A percentile compares a stretch with the other conserved stretches of the same genome.
These are phyloP conservation scores for Pantherophis guttatus DNA, from an alignment of 2,113 vertebrate genomes.

Conservation along the genomic window DNA sequence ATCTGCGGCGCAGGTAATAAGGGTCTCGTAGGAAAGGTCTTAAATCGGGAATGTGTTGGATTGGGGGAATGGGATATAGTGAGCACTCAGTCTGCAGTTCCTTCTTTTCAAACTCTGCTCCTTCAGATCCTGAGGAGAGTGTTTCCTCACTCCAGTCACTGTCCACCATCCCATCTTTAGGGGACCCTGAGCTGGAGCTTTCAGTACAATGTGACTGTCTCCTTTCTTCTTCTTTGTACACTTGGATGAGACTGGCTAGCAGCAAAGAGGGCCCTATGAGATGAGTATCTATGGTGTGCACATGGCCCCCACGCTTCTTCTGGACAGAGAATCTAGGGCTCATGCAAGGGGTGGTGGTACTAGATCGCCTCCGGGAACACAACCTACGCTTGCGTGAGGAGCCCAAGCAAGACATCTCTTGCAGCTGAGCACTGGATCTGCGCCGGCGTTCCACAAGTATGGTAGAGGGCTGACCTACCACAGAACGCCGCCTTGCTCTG, in stretches of 20 bases:
- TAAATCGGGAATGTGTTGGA: neutral
- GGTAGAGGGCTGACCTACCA: slow-evolving; percentile 77
- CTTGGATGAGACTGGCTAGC: slow-evolving; percentile 73
- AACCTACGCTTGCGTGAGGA: neutral
- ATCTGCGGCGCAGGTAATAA: slow-evolving; percentile 73
- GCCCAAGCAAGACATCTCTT: slow-evolving; percentile 52
- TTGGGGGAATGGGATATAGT: slow-evolving; percentile 29
- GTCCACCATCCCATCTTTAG: slow-evolving; percentile 19
- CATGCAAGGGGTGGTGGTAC: slow-evolving; percentile 78
- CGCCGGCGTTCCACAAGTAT: slow-evolving; percentile 71
- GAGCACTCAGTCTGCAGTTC: slow-evolving; percentile 4
- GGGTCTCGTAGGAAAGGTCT: slow-evolving; percentile 65
- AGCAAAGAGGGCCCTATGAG: slow-evolving; percentile 74
- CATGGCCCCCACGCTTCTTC: slow-evolving; percentile 33
- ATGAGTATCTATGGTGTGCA: slow-evolving; percentile 62
- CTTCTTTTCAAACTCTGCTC: rapidly evolving
- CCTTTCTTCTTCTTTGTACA: slow-evolving; percentile 59
- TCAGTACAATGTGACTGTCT: slow-evolving; percentile 31
- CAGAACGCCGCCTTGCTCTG: slow-evolving; percentile 84
- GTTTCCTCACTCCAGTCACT: slow-evolving; percentile 30
- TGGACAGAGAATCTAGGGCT: slow-evolving; percentile 81
- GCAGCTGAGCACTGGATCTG: slow-evolving; percentile 57
- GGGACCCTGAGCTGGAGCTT: slow-evolving; percentile 22
- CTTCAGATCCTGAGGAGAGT: neutral
- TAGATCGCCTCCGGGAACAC: slow-evolving; percentile 74